phyloP scores from a whole-genome alignment of 2,797 vertebrate genomes.

The Eulemur rubriventer region DNA sequence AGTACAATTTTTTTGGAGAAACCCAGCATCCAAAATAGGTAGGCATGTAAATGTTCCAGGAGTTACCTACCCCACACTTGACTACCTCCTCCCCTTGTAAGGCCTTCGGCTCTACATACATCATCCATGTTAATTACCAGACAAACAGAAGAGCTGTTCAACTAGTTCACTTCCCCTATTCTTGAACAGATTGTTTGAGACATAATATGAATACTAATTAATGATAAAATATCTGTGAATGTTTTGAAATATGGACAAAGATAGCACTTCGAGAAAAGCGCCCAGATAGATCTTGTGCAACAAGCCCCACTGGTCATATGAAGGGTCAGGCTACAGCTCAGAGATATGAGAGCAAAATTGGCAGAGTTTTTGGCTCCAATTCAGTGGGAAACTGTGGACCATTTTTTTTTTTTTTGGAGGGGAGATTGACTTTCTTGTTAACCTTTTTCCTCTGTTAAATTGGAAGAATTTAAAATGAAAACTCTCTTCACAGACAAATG shows the following conservation, averaged over 20 bases:
- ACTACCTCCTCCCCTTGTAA: constrained; percentile 63
- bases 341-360: constrained; percentile 79
- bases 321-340: constrained; percentile 78
- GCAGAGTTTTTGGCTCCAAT: constrained; percentile 80
- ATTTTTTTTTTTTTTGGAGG: neutral
- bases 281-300: constrained; percentile 81
- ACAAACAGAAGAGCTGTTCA: constrained; percentile 86
- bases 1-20: constrained; percentile 67
- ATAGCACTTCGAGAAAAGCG: constrained; percentile 84
- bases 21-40: constrained; percentile 77
- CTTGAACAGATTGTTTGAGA: constrained; percentile 91
- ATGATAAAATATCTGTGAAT: constrained; percentile 87
- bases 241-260: constrained; percentile 86
- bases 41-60: constrained; percentile 71
- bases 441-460: constrained; percentile 43
- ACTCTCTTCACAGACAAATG: neutral
- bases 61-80: constrained; percentile 56
- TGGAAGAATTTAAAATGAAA: constrained; percentile 50
- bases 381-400: constrained; percentile 73
- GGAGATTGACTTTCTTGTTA: constrained; percentile 42
- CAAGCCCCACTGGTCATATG: constrained; percentile 79
- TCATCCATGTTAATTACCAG: constrained; percentile 83
- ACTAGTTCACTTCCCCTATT: constrained; percentile 86
- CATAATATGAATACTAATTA: constrained; percentile 92
- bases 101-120: constrained; percentile 77